Base-by-base conservation (phyloP, 92 coral and sea anemone genomes). In the Blastomussa wellsi region DNA sequence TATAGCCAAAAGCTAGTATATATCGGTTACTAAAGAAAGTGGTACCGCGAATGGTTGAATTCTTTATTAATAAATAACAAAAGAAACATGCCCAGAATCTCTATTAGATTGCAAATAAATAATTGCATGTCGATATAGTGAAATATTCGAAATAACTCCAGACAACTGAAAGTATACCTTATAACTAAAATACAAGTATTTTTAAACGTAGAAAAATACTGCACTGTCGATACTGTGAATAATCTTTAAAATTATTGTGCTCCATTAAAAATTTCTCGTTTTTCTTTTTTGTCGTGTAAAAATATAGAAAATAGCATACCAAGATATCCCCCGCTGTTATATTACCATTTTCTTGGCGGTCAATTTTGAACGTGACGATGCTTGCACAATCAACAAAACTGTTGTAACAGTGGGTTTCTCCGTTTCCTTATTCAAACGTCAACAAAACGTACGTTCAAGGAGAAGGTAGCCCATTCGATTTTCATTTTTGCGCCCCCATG, bases 401-500 rank as follows among this genome's bases (percentile, higher is more conserved):
- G 55, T 44, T 59, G 52, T 38, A 60, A 32, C 20, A 7, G 48
- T 55, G 15, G 11, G 26, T 53, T 51, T 36, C 78, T 37, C 72
- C 12, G 33, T 35, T 11, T 53, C 67, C 53, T 11, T 24, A 32
- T 71, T 81, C 69, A n/a, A n/a, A n/a, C n/a, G n/a, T n/a, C n/a
- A 28, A 15, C 26, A 69, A 51, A 81, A 26, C 68, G 24, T 28
- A 51, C 24, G 3, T 42, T 35, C 74, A 65, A 16, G 20, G 5
- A 71, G 38, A 52, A 53, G 8, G 10, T 82, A 15, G 20, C 32
- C 22, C 37, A 52, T 44, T 70, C 78, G 26, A 14, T 15, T 71
- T 82, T 36, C 29, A 71, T 51, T n/a, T 82, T 19, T 8, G 47
- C 28, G 86, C 79, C 24, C 12, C 39, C 69, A 71, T 82, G 86